Conservation (phyloP, 2,797 vertebrate genomes). For the Gila robusta region DNA sequence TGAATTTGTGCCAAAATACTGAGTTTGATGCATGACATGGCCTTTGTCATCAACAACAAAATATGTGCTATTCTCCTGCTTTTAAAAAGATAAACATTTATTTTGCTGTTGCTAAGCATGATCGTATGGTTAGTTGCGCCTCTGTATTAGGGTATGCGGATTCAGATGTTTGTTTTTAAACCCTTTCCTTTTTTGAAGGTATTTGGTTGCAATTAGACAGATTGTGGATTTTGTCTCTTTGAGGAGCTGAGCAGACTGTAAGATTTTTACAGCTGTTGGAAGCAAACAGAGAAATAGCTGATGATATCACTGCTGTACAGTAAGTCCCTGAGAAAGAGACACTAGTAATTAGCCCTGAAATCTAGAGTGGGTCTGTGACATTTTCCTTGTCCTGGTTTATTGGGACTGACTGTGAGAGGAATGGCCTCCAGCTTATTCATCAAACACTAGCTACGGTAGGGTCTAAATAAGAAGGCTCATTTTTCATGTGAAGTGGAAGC, state of each 20-base stretch:
- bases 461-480: background rate
- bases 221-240: background rate
- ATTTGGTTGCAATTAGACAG: background rate
- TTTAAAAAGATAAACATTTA: background rate
- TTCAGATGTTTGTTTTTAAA: background rate
- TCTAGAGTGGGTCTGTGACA: conserved; percentile 72
- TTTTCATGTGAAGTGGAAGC: background rate
- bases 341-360: conserved; percentile 69
- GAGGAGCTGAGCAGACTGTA: background rate
- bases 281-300: conserved; percentile 11
- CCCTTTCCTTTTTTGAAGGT: background rate
- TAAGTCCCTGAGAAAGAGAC: conserved; percentile 31
- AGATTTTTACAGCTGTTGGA: conserved; percentile 57
- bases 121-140: background rate
- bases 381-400: conserved; percentile 70
- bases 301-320: conserved; percentile 29
- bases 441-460: background rate
- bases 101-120: background rate
- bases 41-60: background rate
- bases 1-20: background rate
- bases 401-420: conserved; percentile 59
- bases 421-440: conserved; percentile 48
- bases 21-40: background rate
- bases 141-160: background rate
- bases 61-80: background rate